These are phyloP conservation scores for Melanophora roralis DNA, from an alignment of 2,888 invertebrate genomes.

Conservation along the genomic window DNA sequence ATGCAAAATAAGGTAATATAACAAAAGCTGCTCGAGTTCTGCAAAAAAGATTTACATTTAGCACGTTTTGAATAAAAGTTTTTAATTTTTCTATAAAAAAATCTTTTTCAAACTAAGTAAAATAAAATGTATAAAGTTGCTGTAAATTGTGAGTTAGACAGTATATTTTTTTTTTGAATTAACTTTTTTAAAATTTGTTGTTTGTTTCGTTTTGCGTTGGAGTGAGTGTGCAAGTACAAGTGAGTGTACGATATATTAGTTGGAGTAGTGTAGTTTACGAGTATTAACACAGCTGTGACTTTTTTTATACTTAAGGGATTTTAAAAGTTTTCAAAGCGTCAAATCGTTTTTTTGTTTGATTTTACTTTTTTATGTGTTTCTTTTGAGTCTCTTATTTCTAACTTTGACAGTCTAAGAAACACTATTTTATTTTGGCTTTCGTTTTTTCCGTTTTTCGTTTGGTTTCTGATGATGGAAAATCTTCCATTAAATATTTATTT, in stretches of 20 bases:
- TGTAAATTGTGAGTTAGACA: constrained; percentile 49
- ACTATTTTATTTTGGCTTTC: neutral
- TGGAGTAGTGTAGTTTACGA: constrained; percentile 62
- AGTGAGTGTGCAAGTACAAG: constrained; percentile 61
- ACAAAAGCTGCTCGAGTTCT: constrained; percentile 47
- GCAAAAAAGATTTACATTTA: constrained; percentile 43
- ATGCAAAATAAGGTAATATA: constrained; percentile 54
- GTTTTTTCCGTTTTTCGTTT: neutral
- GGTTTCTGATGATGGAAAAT: constrained; percentile 53
- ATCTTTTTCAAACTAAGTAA: neutral
- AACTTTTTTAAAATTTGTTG: constrained; percentile 1
- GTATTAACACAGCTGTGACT: constrained; percentile 63
- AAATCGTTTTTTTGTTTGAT: constrained; percentile 43
- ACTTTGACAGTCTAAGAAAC: constrained; percentile 38
- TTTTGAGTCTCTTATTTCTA: constrained; percentile 22
- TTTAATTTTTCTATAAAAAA: constrained; percentile 24
- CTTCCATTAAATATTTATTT: constrained; percentile 61
- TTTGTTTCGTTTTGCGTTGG: constrained; percentile 36
- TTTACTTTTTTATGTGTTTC: too few species aligned
- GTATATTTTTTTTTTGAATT: neutral
- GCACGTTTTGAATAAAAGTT: constrained; percentile 54
- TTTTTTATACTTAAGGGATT: constrained; percentile 73
- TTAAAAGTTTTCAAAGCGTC: constrained; percentile 64
- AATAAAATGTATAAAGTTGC: constrained; percentile 40
- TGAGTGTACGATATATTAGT: constrained; percentile 25